Percentiles rank a stretch among this genome's conserved stretches.
Evolutionary conservation across 2,888 invertebrate species (phyloP).

Genomic region (Lydus trimaculatus): DNA sequence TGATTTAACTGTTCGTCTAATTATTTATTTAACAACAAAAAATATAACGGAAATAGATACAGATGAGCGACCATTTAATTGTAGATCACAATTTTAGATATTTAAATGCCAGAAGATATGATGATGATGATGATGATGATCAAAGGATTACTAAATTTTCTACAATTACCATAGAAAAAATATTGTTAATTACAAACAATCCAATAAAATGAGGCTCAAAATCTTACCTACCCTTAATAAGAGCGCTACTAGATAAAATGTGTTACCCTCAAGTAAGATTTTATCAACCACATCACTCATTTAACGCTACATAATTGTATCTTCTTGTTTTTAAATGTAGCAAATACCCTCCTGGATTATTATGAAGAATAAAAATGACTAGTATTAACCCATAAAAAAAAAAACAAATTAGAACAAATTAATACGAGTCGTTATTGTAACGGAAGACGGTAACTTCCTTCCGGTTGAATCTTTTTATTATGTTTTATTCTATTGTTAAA

Average conservation of each 20-base stretch:
- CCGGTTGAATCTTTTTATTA: neutral
- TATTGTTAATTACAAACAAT: neutral
- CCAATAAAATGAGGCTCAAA: too few species aligned
- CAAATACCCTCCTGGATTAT: neutral
- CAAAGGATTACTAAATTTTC: neutral
- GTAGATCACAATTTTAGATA: neutral
- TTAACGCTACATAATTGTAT: neutral
- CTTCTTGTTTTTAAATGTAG: neutral
- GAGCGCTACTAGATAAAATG: neutral
- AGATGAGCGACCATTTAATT: neutral
- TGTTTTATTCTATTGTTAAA: neutral
- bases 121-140: neutral
- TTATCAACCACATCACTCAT: neutral
- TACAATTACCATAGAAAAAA: neutral
- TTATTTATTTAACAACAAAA: too few species aligned
- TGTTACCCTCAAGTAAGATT: neutral
- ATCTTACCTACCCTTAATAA: neutral
- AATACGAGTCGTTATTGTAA: neutral
- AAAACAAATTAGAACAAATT: neutral
- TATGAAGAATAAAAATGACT: neutral
- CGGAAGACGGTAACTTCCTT: neutral
- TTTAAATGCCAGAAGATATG: neutral
- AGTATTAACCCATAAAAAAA: neutral
- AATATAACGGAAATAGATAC: neutral
- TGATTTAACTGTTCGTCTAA: neutral